Evolutionary conservation across 1,140 invertebrate species (phyloP).

Genomic region (Rhagoletis zephyria): DNA sequence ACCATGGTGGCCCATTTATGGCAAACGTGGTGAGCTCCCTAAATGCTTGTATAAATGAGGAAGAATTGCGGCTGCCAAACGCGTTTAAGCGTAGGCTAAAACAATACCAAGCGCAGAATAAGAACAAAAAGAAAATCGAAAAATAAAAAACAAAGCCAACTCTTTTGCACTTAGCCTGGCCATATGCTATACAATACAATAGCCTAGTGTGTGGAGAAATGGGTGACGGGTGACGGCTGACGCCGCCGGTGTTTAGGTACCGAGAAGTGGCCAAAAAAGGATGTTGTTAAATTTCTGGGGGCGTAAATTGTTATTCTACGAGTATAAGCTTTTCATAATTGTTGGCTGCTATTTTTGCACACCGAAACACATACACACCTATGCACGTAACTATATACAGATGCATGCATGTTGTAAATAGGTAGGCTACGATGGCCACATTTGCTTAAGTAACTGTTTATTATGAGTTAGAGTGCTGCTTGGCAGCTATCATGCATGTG

Average conservation of each 20-base stretch:
- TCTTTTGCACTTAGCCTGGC: neutral
- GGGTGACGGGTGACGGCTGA: neutral
- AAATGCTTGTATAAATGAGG: slow-evolving; percentile 22
- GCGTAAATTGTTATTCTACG: neutral
- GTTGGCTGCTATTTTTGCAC: neutral
- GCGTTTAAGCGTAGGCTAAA: neutral
- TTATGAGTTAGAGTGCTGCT: neutral
- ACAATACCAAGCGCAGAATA: neutral
- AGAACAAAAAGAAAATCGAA: neutral
- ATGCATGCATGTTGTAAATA: neutral
- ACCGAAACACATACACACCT: too few relatives aligned
- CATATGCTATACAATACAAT: neutral
- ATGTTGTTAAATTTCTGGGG: neutral
- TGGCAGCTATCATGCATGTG: neutral
- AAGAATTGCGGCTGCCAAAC: neutral
- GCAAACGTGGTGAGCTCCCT: too few relatives aligned
- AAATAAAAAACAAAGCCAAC: neutral
- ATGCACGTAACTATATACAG: too few relatives aligned
- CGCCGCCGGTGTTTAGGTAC: neutral
- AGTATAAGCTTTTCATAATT: neutral
- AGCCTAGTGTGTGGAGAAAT: neutral
- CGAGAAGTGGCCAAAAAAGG: neutral
- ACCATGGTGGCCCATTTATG: neutral
- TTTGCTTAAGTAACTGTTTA: slow-evolving; percentile 31
- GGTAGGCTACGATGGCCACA: neutral